phyloP scores from a whole-genome alignment of 2,113 vertebrate species.

The Boleophthalmus pectinirostris region DNA sequence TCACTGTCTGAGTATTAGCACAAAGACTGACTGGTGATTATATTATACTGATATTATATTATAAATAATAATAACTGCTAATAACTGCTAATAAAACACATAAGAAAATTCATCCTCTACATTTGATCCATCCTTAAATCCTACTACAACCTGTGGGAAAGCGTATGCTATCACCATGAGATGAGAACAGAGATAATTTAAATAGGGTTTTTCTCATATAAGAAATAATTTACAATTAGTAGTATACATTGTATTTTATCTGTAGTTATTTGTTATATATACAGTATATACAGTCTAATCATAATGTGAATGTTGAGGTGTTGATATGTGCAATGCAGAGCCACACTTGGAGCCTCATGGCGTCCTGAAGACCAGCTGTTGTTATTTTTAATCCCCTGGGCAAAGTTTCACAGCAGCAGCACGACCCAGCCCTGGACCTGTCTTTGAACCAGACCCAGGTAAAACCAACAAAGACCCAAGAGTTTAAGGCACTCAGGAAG shows the following conservation, averaged over 20 bases:
- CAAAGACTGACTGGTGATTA: background rate
- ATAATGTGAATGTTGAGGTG: slow-evolving; percentile 17
- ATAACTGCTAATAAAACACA: background rate
- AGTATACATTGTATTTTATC: background rate
- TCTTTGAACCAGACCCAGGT: slow-evolving; percentile 18
- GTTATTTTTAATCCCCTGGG: slow-evolving; percentile 81
- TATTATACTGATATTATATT: too few relatives aligned
- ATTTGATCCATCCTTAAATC: background rate
- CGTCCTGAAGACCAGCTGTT: slow-evolving; percentile 77
- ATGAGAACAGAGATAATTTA: background rate
- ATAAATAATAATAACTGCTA: background rate
- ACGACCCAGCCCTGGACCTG: slow-evolving; percentile 38
- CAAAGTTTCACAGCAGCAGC: slow-evolving; percentile 65
- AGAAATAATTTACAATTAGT: background rate
- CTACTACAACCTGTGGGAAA: background rate
- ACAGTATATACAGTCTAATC: background rate
- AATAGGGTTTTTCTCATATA: background rate
- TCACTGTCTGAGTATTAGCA: background rate
- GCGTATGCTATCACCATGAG: background rate
- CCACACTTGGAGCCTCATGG: slow-evolving; percentile 64
- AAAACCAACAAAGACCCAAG: background rate
- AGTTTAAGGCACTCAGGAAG: background rate
- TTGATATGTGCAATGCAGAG: slow-evolving; percentile 39
- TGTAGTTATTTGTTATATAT: background rate
- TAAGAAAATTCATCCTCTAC: background rate